phyloP scores from a whole-genome alignment of 1,140 invertebrate genomes.

The Zaprionus africanus region DNA sequence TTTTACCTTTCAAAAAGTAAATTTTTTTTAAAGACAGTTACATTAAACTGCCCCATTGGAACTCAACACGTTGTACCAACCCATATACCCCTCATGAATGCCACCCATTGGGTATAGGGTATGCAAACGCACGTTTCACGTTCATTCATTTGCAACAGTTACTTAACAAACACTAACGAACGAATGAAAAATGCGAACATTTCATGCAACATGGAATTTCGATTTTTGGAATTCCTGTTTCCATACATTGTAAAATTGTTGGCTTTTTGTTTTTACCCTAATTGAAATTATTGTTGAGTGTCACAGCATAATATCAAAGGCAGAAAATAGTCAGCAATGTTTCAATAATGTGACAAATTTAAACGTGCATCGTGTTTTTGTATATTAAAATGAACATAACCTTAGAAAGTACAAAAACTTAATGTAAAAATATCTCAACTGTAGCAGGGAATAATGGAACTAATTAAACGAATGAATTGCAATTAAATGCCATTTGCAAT shows the following conservation, averaged over 20 bases:
- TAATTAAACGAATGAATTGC: constrained; percentile 30
- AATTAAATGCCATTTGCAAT: constrained; percentile 16
- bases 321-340: neutral
- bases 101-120: neutral
- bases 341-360: neutral
- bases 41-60: too few relatives aligned
- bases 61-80: too few relatives aligned
- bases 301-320: neutral
- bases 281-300: neutral
- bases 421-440: neutral
- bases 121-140: neutral
- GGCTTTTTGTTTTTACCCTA: neutral
- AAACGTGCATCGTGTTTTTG: neutral
- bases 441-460: neutral
- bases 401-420: neutral
- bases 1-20: too few relatives aligned
- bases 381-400: constrained; percentile 8
- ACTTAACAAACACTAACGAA: constrained; percentile 1
- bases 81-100: neutral
- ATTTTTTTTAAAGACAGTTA: too few relatives aligned
- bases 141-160: constrained; percentile 3
- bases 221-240: neutral
- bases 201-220: neutral
- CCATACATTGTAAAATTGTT: neutral
- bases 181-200: neutral